Evolutionary conservation across 1,140 invertebrate species (phyloP).

Genomic region (Charaxes varanes): DNA sequence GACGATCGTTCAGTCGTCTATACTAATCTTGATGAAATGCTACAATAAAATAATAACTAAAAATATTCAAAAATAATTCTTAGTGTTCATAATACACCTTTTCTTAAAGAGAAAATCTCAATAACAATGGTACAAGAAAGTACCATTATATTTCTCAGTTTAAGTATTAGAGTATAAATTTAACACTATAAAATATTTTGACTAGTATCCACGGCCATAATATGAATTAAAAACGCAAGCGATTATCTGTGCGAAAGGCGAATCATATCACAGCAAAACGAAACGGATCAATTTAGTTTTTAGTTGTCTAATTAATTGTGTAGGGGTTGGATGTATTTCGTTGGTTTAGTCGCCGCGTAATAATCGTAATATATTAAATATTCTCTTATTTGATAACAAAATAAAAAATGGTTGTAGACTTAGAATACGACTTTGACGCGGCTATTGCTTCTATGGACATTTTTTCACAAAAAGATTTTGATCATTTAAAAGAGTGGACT

Average conservation of each 20-base stretch:
- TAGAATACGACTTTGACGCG: slow-evolving; percentile 54
- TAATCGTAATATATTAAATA: background rate
- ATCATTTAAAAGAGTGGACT: slow-evolving; percentile 48
- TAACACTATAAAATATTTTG: too few species aligned
- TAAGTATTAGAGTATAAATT: too few species aligned
- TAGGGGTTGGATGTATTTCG: slow-evolving; percentile 26
- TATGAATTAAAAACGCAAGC: too few species aligned
- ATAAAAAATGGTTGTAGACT: slow-evolving; percentile 47
- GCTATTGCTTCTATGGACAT: slow-evolving; percentile 46
- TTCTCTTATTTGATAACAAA: background rate
- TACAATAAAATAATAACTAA: too few species aligned
- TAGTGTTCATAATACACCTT: too few species aligned
- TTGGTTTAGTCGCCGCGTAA: slow-evolving; percentile 25
- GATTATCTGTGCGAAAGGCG: slow-evolving; percentile 1
- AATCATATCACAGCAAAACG: slow-evolving; percentile 6
- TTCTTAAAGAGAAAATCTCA: too few species aligned
- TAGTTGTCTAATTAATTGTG: slow-evolving; percentile 50
- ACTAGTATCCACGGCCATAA: too few species aligned
- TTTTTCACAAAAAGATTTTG: slow-evolving; percentile 55
- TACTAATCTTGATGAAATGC: too few species aligned
- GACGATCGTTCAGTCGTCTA: too few species aligned
- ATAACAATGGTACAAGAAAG: too few species aligned
- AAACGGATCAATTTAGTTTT: slow-evolving; percentile 8
- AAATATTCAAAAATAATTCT: too few species aligned
- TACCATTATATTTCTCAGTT: too few species aligned